These are phyloP conservation scores for Stigmatopora argus DNA, from an alignment of 2,113 vertebrate genomes.

Conservation along the genomic window DNA sequence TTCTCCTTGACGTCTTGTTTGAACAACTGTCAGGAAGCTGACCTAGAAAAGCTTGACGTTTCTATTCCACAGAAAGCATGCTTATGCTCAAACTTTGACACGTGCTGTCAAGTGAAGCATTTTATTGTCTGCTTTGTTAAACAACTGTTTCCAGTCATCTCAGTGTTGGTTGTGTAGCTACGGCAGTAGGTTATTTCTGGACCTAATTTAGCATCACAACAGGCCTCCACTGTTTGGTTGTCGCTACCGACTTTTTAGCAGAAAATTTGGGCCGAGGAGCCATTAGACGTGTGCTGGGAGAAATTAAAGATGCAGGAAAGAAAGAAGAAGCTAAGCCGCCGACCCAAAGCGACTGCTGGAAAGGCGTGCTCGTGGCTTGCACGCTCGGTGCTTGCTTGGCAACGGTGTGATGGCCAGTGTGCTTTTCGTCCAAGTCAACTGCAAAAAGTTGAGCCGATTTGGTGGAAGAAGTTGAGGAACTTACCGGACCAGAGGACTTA, in stretches of 20 bases:
- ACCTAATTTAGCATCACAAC: slow-evolving; percentile 74
- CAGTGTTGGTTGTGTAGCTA: slow-evolving; percentile 14
- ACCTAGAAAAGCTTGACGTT: background rate
- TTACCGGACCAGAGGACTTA: slow-evolving; percentile 72
- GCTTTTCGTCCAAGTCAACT: slow-evolving; percentile 56
- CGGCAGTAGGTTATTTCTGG: slow-evolving; percentile 22
- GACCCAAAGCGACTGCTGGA: slow-evolving; percentile 34
- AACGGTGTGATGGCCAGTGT: slow-evolving; percentile 40
- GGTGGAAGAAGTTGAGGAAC: slow-evolving; percentile 55
- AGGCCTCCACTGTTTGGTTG: slow-evolving; percentile 87
- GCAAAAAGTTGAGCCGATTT: slow-evolving; percentile 53
- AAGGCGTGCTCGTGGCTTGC: slow-evolving; percentile 32
- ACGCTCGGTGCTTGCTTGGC: slow-evolving; percentile 53
- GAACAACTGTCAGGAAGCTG: slow-evolving; percentile 15
- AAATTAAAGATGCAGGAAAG: slow-evolving; percentile 76
- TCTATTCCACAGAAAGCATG: background rate
- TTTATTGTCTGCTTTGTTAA: slow-evolving; percentile 12
- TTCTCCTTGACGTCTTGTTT: slow-evolving; percentile 20
- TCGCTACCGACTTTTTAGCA: slow-evolving; percentile 83
- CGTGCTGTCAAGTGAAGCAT: slow-evolving; percentile 20
- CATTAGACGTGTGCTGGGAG: slow-evolving; percentile 71
- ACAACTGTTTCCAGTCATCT: slow-evolving; percentile 20
- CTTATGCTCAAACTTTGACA: background rate
- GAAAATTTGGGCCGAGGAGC: slow-evolving; percentile 92
- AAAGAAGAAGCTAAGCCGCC: slow-evolving; percentile 54